Percentiles rank a stretch among this genome's conserved stretches.
Conservation (phyloP, 2,797 vertebrate species). For the Chaetodon trifasciatus region DNA sequence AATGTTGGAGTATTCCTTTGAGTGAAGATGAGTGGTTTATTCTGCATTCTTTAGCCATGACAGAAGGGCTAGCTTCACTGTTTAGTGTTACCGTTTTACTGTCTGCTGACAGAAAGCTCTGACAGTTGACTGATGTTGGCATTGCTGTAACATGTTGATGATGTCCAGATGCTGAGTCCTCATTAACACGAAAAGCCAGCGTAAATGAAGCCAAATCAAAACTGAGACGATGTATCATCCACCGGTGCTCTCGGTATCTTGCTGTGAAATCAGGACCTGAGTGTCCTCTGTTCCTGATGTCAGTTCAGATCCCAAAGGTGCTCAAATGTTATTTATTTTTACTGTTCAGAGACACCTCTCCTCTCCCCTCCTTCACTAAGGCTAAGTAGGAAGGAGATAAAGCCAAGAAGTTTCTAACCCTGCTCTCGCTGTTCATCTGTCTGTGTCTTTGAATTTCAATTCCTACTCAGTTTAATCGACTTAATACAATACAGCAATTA, state of each 20-base stretch:
- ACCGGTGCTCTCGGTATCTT: background rate
- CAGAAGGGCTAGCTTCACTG: background rate
- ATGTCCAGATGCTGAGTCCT: constrained; percentile 23
- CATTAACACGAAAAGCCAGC: background rate
- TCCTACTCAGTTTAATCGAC: background rate
- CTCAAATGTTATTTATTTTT: background rate
- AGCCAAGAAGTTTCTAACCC: background rate
- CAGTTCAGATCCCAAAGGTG: background rate
- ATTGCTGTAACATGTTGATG: constrained; percentile 1
- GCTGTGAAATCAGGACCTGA: background rate
- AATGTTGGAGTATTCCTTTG: background rate
- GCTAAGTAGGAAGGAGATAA: background rate
- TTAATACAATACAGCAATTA: constrained; percentile 1
- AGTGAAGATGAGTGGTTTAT: background rate
- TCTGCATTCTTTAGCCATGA: background rate
- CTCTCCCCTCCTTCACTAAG: background rate
- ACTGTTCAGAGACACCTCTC: background rate
- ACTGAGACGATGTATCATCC: background rate
- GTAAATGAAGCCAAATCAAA: constrained; percentile 13
- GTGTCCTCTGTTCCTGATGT: background rate
- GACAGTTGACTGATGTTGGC: constrained; percentile 22
- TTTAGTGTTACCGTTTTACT: background rate
- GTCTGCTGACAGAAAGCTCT: constrained; percentile 24
- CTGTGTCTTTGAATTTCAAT: background rate
- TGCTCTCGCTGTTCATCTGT: background rate